Conservation (phyloP, 1,140 invertebrate species). For the Mya arenaria region DNA sequence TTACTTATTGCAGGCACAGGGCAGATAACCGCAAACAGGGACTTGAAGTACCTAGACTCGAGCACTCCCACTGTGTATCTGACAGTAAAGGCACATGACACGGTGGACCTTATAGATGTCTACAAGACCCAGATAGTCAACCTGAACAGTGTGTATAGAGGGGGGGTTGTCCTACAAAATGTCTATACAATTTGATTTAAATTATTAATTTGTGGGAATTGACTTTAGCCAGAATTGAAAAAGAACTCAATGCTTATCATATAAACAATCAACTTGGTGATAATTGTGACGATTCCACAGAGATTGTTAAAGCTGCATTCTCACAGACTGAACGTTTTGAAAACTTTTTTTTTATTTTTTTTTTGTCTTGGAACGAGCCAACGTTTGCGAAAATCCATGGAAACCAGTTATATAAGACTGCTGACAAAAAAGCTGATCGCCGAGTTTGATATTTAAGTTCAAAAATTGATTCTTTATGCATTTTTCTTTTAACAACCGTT, state of each 20-base stretch:
- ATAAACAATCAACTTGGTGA: neutral
- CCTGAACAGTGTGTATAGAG: slow-evolving; percentile 17
- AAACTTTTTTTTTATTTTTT: too few species aligned
- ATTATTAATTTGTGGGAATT: neutral
- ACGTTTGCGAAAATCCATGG: too few species aligned
- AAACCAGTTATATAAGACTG: too few species aligned
- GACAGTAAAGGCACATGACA: slow-evolving; percentile 1
- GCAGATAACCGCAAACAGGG: slow-evolving; percentile 10
- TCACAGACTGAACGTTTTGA: too few species aligned
- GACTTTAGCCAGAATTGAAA: neutral
- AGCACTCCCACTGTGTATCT: neutral
- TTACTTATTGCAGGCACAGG: slow-evolving; percentile 40
- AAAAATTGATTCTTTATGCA: too few species aligned
- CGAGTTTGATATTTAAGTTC: too few species aligned
- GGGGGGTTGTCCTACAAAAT: neutral
- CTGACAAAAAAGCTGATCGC: too few species aligned
- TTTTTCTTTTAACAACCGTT: too few species aligned
- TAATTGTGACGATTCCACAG: too few species aligned
- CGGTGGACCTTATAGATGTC: neutral
- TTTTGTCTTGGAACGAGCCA: too few species aligned
- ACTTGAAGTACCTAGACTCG: slow-evolving; percentile 13
- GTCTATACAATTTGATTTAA: neutral
- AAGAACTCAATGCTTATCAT: neutral
- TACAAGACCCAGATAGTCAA: slow-evolving; percentile 9
- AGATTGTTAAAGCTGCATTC: too few species aligned